Base-by-base conservation (phyloP, 2,113 vertebrate species). In the Propithecus coquereli region DNA sequence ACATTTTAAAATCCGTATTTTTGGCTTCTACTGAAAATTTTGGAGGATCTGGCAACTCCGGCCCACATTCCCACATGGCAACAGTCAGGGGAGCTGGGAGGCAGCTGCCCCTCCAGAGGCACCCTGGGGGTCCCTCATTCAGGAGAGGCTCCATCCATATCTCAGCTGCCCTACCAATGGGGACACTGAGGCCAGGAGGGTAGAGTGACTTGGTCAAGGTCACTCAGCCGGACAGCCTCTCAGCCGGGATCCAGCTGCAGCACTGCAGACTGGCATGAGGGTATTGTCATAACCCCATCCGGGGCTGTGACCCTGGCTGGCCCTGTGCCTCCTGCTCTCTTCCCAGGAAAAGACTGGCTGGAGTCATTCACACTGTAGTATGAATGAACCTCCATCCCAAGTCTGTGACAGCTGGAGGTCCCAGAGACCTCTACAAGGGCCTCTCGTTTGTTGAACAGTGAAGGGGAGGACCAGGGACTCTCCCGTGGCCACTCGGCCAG, bases 1-100 rank as follows among this genome's bases (percentile, higher is more conserved):
- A 97, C 97, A 98, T 97, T 96, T 98, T 96, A 94, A 97, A 96
- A 96, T 94, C 96, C 47, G 0, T 97, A 97, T 97, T 98, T 98
- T 98, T 97, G 97, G 97, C 97, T 98, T 85, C 95, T 87, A 61
- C 88, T 97, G 93, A 96, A 92, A 91, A 96, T 87, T 96, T 66
- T 90, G 90, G 95, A 87, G 95, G 95, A 81, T 94, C 77, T 97
- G 93, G 96, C 97, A 94, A 59, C 88, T 82, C 71, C 40, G 17
- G 76, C 97, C 94, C 93, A 97, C 97, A 85, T 91, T 96, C 97
- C 94, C 95, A 92, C 76, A 27, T 66, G 87, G 92, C 68, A 89
- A 37, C 61, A 40, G 94, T 34, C 34, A 50, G 76, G 77, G 90
- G 50, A 66, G 73, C 40, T 54, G 70, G 73, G 74, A 59, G 66